Conservation (phyloP, 2,888 invertebrate species). For the Sarcophaga variegata region DNA sequence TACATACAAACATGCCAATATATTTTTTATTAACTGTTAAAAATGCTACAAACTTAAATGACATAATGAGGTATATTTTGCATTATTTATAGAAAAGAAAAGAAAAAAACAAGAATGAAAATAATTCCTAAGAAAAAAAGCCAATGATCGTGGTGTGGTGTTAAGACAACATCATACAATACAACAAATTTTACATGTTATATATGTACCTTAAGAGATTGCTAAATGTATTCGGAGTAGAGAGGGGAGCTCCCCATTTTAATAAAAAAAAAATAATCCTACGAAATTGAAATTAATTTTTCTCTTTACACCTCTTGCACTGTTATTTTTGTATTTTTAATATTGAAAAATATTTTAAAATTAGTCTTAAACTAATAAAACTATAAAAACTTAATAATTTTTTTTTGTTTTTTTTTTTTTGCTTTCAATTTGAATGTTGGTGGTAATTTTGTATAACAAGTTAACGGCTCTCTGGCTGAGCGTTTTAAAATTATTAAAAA, state of each 20-base stretch:
- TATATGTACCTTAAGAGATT: not conserved
- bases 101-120: not conserved
- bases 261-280: conserved; percentile 60
- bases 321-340: not conserved
- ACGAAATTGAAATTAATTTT: conserved; percentile 52
- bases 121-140: not conserved
- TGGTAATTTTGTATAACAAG: conserved; percentile 64
- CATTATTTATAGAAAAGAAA: conserved; percentile 60
- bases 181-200: not conserved
- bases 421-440: conserved; percentile 26
- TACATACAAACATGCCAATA: conserved; percentile 56
- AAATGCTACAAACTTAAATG: conserved; percentile 65
- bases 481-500: conserved; percentile 51
- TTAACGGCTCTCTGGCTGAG: conserved; percentile 5
- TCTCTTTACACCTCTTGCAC: conserved; percentile 30
- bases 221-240: not conserved
- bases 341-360: conserved; percentile 25
- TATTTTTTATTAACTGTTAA: conserved; percentile 71
- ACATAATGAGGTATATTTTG: conserved; percentile 72
- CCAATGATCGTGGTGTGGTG: conserved; percentile 9
- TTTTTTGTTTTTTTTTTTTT: not conserved
- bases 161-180: conserved; percentile 28
- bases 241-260: conserved; percentile 34
- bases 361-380: conserved; percentile 31
- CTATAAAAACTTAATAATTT: not conserved